Evolutionary conservation across 2,113 vertebrate species (phyloP).

Genomic region (Pampusana beccarii): DNA sequence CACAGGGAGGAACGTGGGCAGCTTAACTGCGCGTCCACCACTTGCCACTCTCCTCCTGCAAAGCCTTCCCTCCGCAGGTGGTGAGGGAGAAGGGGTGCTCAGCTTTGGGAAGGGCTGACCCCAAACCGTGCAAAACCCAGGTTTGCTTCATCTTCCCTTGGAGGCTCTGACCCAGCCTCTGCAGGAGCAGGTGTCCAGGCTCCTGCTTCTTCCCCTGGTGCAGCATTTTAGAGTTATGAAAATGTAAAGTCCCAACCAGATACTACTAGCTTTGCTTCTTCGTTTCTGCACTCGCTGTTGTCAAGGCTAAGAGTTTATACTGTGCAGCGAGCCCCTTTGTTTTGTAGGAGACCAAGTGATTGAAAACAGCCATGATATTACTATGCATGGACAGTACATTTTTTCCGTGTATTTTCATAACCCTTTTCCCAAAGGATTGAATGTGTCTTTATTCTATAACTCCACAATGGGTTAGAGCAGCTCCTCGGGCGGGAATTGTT

Average conservation of each 20-base stretch:
- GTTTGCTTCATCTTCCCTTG: neutral
- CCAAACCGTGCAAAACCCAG: neutral
- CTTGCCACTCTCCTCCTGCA: neutral
- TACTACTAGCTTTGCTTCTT: neutral
- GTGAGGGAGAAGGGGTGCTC: neutral
- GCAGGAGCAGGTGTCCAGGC: neutral
- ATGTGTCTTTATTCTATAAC: slow-evolving; percentile 47
- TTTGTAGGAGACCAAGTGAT: slow-evolving; percentile 36
- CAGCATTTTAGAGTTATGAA: slow-evolving; percentile 2
- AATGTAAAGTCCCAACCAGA: neutral
- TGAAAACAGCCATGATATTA: slow-evolving; percentile 60
- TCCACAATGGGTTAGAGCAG: slow-evolving; percentile 44
- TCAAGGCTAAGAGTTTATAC: neutral
- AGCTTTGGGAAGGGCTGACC: neutral
- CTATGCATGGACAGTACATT: slow-evolving; percentile 16
- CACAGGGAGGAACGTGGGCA: neutral
- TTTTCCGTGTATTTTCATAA: slow-evolving; percentile 66
- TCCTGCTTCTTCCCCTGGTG: neutral
- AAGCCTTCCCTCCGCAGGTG: neutral
- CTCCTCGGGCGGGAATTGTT: slow-evolving; percentile 4
- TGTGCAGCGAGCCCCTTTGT: slow-evolving; percentile 3
- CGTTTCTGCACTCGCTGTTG: neutral
- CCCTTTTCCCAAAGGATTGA: slow-evolving; percentile 48
- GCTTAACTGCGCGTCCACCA: neutral
- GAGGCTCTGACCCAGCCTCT: neutral